Evolutionary conservation across 2,888 invertebrate species (phyloP), one percentile per base, ranked within the genome.

Genomic region (Melanchra persicariae): DNA sequence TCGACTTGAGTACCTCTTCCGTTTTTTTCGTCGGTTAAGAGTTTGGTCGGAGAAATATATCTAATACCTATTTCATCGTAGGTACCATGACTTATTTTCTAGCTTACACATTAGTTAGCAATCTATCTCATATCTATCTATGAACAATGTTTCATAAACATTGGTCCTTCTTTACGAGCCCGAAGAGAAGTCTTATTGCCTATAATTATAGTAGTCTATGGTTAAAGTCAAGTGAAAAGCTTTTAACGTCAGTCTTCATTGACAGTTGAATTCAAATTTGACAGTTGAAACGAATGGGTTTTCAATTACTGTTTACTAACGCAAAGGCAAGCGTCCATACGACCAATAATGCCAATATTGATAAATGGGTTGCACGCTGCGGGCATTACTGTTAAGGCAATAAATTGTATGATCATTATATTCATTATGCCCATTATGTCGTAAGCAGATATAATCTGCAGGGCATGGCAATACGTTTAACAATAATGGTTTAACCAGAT

Each of bases 381-480:
- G 24, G n/a, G 17, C 59, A 47, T 43, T 49, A 51, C 63, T 17
- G 61, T 45, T 64, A 64, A 47, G 79, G 82, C 61, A 68, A 79
- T 82, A 82, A 79, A 79, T 79, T 62, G 5, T 69, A 49, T 34
- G 65, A 69, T 69, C 69, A 79, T 82, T 82, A 74, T 63, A 64
- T 66, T 74, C 65, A 82, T 82, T 79, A 74, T 79, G 64, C 69
- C 69, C 65, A 82, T 82, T 79, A 74, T 79, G 64, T 74, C 69
- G 83, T 83, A 74, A 79, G 68, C 10, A 74, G 79, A 68, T 79
- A 65, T 62, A 63, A 66, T 55, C 64, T 34, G 10, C 40, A 51
- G 37, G n/a, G 49, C 63, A 51, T 78, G 62, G 55, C 30, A 30
- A 79, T 52, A 72, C 30, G 61, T n/a, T 68, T 57, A 59, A 68